Evolutionary conservation across 2,797 vertebrate species (phyloP).

Genomic region (Aratinga solstitialis): DNA sequence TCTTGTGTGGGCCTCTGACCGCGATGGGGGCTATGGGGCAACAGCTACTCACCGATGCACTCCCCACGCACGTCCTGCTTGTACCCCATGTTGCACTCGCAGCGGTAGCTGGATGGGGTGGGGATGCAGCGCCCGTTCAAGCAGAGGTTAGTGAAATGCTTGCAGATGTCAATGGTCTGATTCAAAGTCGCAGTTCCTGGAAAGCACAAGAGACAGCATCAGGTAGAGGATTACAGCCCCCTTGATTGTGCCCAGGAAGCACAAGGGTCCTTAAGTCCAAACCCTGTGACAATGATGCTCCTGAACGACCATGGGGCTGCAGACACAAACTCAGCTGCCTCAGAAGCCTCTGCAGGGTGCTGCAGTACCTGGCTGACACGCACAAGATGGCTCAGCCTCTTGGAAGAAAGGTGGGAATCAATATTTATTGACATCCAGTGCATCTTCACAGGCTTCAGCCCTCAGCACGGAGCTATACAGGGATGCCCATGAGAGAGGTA

Average conservation of each 20-base stretch:
- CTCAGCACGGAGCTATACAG: neutral
- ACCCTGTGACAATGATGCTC: neutral
- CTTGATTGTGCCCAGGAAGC: neutral
- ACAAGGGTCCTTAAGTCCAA: neutral
- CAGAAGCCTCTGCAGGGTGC: neutral
- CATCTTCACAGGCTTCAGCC: neutral
- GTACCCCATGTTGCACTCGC: conserved; percentile 99
- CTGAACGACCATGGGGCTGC: neutral
- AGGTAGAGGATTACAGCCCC: neutral
- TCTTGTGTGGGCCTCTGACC: neutral
- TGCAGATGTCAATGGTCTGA: conserved; percentile 94
- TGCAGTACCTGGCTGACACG: neutral
- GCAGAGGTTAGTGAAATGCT: conserved; percentile 94
- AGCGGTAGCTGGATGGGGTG: conserved; percentile 91
- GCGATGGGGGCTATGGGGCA: neutral
- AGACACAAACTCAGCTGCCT: neutral
- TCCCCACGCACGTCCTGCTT: conserved; percentile 91
- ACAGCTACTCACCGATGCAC: conserved; percentile 86
- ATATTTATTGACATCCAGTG: neutral
- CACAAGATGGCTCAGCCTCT: neutral
- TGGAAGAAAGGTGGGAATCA: neutral
- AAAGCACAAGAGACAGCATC: neutral
- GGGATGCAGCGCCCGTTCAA: conserved; percentile 96
- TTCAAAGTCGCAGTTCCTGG: conserved; percentile 86
- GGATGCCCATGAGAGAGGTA: neutral